Evolutionary conservation across 2,113 vertebrate genomes (phyloP), one percentile per base, ranked within the genome.

Genomic region (Daubentonia madagascariensis): DNA sequence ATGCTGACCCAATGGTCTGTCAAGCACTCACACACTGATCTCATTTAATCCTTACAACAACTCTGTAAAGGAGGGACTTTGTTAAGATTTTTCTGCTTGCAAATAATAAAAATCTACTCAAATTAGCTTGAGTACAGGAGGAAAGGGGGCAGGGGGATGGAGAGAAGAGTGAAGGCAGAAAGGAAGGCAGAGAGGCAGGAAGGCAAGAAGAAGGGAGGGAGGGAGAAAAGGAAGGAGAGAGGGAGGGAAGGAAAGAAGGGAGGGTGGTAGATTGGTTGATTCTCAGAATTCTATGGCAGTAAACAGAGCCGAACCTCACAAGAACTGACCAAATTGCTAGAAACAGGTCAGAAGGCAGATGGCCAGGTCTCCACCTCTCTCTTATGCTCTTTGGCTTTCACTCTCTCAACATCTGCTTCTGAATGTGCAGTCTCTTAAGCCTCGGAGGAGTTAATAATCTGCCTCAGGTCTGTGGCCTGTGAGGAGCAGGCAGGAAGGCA

Each of bases 101-200:
- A 91, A 45, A 83, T 78, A 83, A 54, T 63, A 94, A 81, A 87
- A 59, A 40, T 61, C 52, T 78, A 59, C 48, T 79, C n/a, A 48
- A 52, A 48, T 40, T 78, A 61, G 13, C 45, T 54, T 89, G 43
- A 61, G 16, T 28, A 52, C 1, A 37, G 1, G 18, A 94, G 85
- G 11, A 75, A 59, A 78, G 13, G 25, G n/a, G 22, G 18, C 1
- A 9, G 73, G 17, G 48, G 48, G 8, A 4, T 54, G 12, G 35
- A 20, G 57, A 3, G 14, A 4, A 30, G 3, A 16, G 23, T 1
- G 25, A 23, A 5, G 1, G 25, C 30, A 30, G 10, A 9, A 18
- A 23, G 57, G 8, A 23, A 30, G 6, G 25, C 22, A n/a, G 23
- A 7, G 43, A 23, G 50, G 40, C 13, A 35, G 57, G 67, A 12